These are phyloP conservation scores for Amaurobius ferox DNA, from an alignment of 2,888 invertebrate species.

Conservation along the genomic window DNA sequence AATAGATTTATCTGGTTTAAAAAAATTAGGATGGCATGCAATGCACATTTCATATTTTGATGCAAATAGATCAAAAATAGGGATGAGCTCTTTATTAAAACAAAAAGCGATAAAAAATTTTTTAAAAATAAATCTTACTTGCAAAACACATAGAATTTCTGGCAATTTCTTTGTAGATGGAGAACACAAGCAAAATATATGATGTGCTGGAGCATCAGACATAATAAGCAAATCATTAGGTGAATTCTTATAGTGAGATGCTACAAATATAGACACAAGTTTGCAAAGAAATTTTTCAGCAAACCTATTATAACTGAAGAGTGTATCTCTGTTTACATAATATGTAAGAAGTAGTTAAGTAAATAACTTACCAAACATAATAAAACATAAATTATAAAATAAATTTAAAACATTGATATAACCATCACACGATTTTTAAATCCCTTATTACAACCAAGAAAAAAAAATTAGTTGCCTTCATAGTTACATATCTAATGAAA, in stretches of 20 bases:
- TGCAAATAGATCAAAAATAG: no score
- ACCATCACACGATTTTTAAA: no score
- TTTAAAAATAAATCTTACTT: no score
- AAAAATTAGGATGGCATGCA: no score
- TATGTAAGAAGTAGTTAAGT: constrained; percentile 75
- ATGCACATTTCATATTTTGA: no score
- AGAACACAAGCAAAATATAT: constrained; percentile 91
- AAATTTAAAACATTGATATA: no score
- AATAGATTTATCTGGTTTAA: no score
- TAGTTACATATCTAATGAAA: no score
- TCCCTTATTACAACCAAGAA: no score
- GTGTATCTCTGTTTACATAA: constrained; percentile 86
- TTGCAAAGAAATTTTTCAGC: constrained; percentile 89
- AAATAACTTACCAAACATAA: neutral
- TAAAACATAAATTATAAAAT: neutral
- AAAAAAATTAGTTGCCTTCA: no score
- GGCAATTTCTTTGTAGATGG: constrained; percentile 90
- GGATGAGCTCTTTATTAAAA: no score
- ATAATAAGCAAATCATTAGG: constrained; percentile 99
- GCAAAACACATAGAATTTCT: constrained; percentile 94
- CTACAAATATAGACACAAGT: constrained; percentile 94
- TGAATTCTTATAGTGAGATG: constrained; percentile 99
- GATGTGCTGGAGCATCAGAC: constrained; percentile 99
- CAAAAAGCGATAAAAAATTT: no score
- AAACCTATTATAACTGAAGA: constrained; percentile 97